Percentiles rank a stretch among this genome's conserved stretches.
phyloP scores from a whole-genome alignment of 2,113 vertebrate species.

The Oreochromis tanganicae region DNA sequence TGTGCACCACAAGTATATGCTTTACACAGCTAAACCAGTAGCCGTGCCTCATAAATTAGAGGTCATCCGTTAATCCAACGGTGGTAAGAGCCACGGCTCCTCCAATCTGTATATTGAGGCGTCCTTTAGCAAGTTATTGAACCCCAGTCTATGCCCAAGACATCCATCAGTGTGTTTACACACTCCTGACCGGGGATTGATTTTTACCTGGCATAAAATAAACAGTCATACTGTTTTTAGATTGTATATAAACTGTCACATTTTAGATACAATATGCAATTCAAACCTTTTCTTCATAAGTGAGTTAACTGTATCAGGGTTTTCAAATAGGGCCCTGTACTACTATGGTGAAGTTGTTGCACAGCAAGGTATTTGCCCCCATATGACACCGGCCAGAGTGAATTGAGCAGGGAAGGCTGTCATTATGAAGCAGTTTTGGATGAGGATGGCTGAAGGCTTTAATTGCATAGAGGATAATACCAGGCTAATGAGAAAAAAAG shows the following conservation, averaged over 20 bases:
- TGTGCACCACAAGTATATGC: background rate
- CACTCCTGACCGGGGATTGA: background rate
- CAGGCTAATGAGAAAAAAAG: constrained; percentile 61
- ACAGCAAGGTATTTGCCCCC: background rate
- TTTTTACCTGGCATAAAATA: background rate
- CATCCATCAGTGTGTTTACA: background rate
- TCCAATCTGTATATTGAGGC: background rate
- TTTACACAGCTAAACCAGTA: background rate
- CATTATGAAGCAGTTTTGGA: background rate
- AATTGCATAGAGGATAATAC: constrained; percentile 64
- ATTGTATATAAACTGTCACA: background rate
- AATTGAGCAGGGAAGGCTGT: constrained; percentile 13
- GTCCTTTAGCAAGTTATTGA: background rate
- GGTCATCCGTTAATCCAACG: background rate
- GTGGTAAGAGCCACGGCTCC: background rate
- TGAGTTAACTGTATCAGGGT: background rate
- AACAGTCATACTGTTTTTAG: background rate
- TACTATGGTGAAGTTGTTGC: background rate
- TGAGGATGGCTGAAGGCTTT: constrained; percentile 42
- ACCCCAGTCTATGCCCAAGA: background rate
- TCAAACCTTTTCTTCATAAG: background rate
- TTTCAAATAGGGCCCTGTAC: background rate
- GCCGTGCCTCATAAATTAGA: background rate
- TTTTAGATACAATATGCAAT: background rate
- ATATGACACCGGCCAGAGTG: background rate